A percentile compares a stretch with the other conserved stretches of the same genome.
phyloP scores from a whole-genome alignment of 2,888 invertebrate species.

The Macrophya annulata region DNA sequence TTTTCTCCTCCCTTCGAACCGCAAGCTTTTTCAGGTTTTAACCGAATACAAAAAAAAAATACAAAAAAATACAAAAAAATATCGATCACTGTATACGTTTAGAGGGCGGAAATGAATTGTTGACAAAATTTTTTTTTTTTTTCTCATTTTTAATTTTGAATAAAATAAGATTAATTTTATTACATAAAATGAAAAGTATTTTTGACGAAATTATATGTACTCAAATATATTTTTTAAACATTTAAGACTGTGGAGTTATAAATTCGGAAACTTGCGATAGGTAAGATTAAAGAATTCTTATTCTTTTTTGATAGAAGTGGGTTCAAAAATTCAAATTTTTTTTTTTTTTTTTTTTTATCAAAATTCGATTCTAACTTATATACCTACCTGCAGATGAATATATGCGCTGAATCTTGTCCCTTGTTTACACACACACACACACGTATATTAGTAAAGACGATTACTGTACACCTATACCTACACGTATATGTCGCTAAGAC shows the following conservation, averaged over 20 bases:
- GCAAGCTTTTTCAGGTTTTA: neutral
- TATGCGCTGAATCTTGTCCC: neutral
- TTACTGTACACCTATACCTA: neutral
- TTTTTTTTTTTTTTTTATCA: neutral
- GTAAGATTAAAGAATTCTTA: neutral
- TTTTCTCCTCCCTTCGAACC: neutral
- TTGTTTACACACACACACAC: neutral
- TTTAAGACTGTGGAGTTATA: too few species aligned
- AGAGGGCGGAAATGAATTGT: neutral
- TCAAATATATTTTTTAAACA: too few species aligned
- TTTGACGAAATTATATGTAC: too few species aligned
- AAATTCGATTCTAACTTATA: neutral
- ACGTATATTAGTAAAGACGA: neutral
- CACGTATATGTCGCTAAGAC: neutral
- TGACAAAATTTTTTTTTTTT: neutral
- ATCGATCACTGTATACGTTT: neutral
- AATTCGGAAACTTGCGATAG: too few species aligned
- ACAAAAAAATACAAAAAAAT: too few species aligned
- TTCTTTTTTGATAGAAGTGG: neutral
- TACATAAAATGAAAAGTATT: too few species aligned
- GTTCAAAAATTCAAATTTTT: neutral
- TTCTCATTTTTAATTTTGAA: too few species aligned
- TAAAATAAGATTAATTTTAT: too few species aligned
- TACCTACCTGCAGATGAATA: neutral
- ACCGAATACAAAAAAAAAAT: neutral